Conservation (phyloP, 1,140 invertebrate species). For the Dendrolimus kikuchii region DNA sequence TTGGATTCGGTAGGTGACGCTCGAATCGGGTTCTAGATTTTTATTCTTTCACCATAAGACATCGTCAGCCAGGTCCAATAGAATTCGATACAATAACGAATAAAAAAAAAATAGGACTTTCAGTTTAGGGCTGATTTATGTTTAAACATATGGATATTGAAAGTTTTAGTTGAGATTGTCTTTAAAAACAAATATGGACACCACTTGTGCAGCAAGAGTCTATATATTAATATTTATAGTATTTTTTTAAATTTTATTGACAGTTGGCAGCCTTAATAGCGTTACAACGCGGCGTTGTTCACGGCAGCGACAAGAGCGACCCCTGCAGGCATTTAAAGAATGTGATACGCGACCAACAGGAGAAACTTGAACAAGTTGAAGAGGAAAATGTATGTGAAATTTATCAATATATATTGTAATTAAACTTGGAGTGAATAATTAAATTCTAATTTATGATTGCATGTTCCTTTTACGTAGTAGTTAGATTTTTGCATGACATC, state of each 20-base stretch:
- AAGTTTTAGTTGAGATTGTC: no score
- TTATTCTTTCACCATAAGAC: no score
- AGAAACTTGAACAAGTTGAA: slow-evolving; percentile 44
- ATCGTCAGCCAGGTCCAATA: no score
- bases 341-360: slow-evolving; percentile 52
- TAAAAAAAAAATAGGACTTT: no score
- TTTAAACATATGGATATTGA: no score
- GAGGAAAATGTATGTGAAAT: slow-evolving; percentile 51
- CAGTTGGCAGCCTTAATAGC: slow-evolving; percentile 48
- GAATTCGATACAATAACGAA: no score
- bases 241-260: slow-evolving; percentile 2
- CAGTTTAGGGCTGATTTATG: no score
- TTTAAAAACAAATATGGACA: no score
- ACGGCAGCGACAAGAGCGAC: slow-evolving; percentile 36
- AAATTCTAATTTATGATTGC: slow-evolving; percentile 4
- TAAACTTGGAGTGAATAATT: not conserved
- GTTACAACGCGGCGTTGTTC: slow-evolving; percentile 47
- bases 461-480: slow-evolving; percentile 12
- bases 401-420: not conserved
- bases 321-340: slow-evolving; percentile 54
- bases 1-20: no score
- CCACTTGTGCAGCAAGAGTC: not conserved
- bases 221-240: not conserved
- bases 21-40: no score
- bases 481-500: slow-evolving; percentile 1